Conservation (phyloP, 2,888 invertebrate species). For the Chrysotoxum bicinctum region DNA sequence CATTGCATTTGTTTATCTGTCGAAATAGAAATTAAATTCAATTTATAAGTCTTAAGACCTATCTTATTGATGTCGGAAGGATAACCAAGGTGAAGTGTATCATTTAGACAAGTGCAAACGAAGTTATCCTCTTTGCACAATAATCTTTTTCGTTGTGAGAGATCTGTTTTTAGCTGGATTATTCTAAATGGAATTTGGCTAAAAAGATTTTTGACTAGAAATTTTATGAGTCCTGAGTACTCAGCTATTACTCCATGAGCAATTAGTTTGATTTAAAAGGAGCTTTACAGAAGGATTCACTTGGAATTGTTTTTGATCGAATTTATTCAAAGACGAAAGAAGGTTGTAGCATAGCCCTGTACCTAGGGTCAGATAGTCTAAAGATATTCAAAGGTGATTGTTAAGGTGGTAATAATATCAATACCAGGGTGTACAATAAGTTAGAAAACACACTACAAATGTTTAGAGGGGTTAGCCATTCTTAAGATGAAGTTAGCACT, state of each 20-base stretch:
- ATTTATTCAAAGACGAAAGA: background rate
- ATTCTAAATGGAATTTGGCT: background rate
- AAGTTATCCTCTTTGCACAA: background rate
- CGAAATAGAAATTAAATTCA: slow-evolving; percentile 38
- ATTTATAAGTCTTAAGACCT: slow-evolving; percentile 34
- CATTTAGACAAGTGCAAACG: slow-evolving; percentile 1
- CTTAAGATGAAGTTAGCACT: too few relatives aligned
- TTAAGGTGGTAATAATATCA: too few relatives aligned
- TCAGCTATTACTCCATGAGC: background rate
- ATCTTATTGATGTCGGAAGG: slow-evolving; percentile 24
- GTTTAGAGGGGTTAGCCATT: too few relatives aligned
- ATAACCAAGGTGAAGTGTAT: slow-evolving; percentile 45
- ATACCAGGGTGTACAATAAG: too few relatives aligned
- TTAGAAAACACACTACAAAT: too few relatives aligned
- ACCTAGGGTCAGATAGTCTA: too few relatives aligned
- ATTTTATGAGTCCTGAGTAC: background rate
- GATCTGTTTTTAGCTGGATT: background rate
- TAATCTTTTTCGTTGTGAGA: background rate
- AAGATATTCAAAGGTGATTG: too few relatives aligned
- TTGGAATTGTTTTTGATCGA: background rate
- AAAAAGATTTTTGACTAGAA: background rate
- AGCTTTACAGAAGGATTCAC: background rate
- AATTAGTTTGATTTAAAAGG: background rate
- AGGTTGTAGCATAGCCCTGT: too few relatives aligned
- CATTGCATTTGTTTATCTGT: slow-evolving; percentile 44